These are phyloP conservation scores for Acanthosoma haemorrhoidale DNA, from an alignment of 2,888 invertebrate species.

Conservation along the genomic window DNA sequence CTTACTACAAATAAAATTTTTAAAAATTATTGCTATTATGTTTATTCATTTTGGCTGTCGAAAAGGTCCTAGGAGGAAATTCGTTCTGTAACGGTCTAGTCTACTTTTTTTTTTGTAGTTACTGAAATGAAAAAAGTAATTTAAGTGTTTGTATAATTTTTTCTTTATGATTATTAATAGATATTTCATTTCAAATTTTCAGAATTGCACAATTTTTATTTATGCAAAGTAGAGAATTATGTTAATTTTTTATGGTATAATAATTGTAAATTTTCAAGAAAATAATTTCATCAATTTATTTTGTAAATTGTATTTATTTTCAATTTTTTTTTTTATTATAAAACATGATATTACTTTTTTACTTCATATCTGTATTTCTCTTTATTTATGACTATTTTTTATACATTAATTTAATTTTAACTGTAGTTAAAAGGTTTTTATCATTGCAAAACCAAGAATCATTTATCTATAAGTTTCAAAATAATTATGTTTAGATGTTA, in stretches of 20 bases:
- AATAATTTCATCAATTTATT: background rate
- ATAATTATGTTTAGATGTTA: background rate
- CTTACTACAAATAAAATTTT: too few species aligned
- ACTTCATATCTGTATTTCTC: background rate
- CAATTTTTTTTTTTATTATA: too few species aligned
- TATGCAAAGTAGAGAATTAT: background rate
- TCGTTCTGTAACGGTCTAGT: conserved; percentile 8
- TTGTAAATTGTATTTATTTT: background rate
- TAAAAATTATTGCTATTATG: background rate
- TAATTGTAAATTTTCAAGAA: background rate
- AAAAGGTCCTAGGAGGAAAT: background rate
- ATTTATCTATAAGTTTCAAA: too few species aligned
- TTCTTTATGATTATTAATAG: background rate
- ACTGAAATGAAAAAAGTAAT: background rate
- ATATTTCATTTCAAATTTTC: background rate
- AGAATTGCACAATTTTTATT: background rate
- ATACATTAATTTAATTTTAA: background rate
- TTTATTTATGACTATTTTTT: too few species aligned
- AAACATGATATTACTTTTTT: background rate
- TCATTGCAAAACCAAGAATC: too few species aligned
- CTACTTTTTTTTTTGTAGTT: conserved; percentile 2
- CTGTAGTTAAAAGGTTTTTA: too few species aligned
- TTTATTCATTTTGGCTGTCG: background rate
- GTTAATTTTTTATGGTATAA: background rate
- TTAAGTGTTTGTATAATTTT: background rate